phyloP scores from a whole-genome alignment of 2,113 vertebrate species.

The Heterotis niloticus region DNA sequence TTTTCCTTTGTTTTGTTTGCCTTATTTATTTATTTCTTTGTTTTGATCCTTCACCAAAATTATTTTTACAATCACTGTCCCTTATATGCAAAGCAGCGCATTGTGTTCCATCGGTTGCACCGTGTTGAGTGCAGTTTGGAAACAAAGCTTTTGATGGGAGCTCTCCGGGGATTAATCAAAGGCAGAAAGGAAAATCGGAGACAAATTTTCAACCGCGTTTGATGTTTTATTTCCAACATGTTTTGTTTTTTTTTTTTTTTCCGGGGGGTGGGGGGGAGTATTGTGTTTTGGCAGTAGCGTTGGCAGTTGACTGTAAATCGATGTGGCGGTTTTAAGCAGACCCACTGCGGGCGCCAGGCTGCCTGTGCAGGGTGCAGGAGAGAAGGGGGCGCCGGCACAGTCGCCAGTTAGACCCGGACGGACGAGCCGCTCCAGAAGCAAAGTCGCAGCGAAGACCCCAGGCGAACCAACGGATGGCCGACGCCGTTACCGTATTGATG shows the following conservation, averaged over 20 bases:
- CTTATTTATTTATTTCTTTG: slow-evolving; percentile 18
- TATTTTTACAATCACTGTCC: slow-evolving; percentile 30
- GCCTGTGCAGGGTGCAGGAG: slow-evolving; percentile 47
- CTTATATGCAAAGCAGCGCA: slow-evolving; percentile 23
- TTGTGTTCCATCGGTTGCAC: slow-evolving; percentile 22
- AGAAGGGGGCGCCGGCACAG: slow-evolving; percentile 51
- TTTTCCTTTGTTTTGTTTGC: slow-evolving; percentile 8
- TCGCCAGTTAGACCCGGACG: slow-evolving; percentile 63
- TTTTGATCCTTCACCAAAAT: too few relatives aligned
- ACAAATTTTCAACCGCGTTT: background rate
- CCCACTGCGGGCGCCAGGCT: slow-evolving; percentile 45
- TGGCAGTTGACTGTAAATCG: background rate
- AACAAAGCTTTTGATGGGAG: slow-evolving; percentile 34
- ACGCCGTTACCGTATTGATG: slow-evolving; percentile 60
- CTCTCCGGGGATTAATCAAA: slow-evolving; percentile 38
- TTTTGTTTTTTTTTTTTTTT: background rate
- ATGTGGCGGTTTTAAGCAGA: slow-evolving; percentile 14
- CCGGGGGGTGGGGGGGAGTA: background rate
- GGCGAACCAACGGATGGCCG: slow-evolving; percentile 65
- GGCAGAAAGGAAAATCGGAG: slow-evolving; percentile 20
- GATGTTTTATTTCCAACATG: background rate
- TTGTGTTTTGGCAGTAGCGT: background rate
- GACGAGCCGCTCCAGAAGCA: slow-evolving; percentile 62
- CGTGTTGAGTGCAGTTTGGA: slow-evolving; percentile 26
- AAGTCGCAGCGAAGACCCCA: slow-evolving; percentile 59